phyloP scores from a whole-genome alignment of 35 echinoderm and acorn worm genomes.

The Acanthaster planci region DNA sequence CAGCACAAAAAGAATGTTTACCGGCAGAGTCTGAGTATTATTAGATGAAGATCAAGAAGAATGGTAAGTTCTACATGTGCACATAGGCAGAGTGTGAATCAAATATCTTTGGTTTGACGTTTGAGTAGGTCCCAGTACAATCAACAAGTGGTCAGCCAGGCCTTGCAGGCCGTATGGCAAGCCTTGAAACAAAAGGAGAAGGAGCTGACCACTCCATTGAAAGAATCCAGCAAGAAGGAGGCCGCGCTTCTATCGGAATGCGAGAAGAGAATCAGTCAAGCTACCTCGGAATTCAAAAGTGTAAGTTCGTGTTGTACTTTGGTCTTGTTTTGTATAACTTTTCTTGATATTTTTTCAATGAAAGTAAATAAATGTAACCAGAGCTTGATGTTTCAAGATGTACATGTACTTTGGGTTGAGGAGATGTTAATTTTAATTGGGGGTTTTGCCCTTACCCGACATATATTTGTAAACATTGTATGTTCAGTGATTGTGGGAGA shows the following conservation, averaged over 20 bases:
- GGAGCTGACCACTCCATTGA: conserved; percentile 27
- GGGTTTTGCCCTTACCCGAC: too few relatives aligned
- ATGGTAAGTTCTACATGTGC: too few relatives aligned
- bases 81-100: too few relatives aligned
- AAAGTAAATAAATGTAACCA: too few relatives aligned
- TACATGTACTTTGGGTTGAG: too few relatives aligned
- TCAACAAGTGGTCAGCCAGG: conserved; percentile 37
- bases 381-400: too few relatives aligned
- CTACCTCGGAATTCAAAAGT: conserved; percentile 4
- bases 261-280: conserved; percentile 25
- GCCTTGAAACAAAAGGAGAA: conserved; percentile 60
- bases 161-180: conserved; percentile 34
- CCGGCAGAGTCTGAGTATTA: too few relatives aligned
- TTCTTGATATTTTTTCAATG: background rate
- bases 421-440: too few relatives aligned
- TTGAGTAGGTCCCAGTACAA: conserved; percentile 30
- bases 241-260: background rate
- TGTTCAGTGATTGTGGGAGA: too few relatives aligned
- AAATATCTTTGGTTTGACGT: background rate
- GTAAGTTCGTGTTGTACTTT: conserved; percentile 4
- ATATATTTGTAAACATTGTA: background rate
- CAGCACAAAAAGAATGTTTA: too few relatives aligned
- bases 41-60: too few relatives aligned
- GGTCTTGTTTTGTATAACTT: background rate
- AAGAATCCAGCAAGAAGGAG: conserved; percentile 12